These are phyloP conservation scores for Drosophila sulfurigaster DNA, from an alignment of 1,140 invertebrate genomes.

Conservation along the genomic window DNA sequence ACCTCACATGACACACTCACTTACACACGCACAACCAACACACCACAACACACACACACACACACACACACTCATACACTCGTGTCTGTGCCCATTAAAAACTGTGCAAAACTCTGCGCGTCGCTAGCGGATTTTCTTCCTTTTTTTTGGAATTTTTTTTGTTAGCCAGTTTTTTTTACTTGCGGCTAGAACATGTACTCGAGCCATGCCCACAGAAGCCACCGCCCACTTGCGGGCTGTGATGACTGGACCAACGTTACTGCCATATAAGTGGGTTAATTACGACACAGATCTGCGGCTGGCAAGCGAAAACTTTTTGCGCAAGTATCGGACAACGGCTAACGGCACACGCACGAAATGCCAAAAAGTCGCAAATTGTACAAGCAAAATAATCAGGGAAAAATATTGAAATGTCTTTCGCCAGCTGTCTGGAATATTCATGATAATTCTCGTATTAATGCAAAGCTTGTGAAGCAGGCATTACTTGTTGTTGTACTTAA, in stretches of 20 bases:
- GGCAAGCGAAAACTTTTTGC: slow-evolving; percentile 22
- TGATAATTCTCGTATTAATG: background rate
- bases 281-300: slow-evolving; percentile 53
- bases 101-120: slow-evolving; percentile 67
- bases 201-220: slow-evolving; percentile 33
- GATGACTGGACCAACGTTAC: slow-evolving; percentile 48
- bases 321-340: background rate
- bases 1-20: slow-evolving; percentile 39
- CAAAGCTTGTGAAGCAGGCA: too few relatives aligned
- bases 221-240: slow-evolving; percentile 30
- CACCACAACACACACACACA: slow-evolving; percentile 18
- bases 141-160: slow-evolving; percentile 39
- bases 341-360: background rate
- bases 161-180: slow-evolving; percentile 21
- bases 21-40: slow-evolving; percentile 23
- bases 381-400: slow-evolving; percentile 6
- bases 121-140: slow-evolving; percentile 52
- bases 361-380: slow-evolving; percentile 23
- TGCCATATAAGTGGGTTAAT: slow-evolving; percentile 72
- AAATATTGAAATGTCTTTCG: slow-evolving; percentile 2
- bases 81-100: slow-evolving; percentile 68
- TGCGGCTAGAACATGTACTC: slow-evolving; percentile 40
- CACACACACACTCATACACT: slow-evolving; percentile 24
- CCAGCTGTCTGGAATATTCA: background rate
- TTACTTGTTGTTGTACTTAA: too few relatives aligned